These are phyloP conservation scores for Lepidochitona cinerea DNA, from an alignment of 2,888 invertebrate genomes.

Conservation along the genomic window DNA sequence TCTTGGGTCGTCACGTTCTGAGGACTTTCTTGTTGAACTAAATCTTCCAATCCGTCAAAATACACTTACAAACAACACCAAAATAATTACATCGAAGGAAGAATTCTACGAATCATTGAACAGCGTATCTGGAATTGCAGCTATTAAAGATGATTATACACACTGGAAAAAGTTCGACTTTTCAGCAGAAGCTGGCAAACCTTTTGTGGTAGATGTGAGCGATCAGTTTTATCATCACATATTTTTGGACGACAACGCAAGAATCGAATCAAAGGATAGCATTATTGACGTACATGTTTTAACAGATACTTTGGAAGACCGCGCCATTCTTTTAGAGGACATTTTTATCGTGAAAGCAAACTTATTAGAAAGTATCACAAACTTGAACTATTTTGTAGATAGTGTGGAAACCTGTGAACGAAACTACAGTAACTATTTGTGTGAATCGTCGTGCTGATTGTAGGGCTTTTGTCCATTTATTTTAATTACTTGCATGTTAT, in stretches of 20 bases:
- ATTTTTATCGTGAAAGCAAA: not conserved
- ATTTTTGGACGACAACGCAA: not conserved
- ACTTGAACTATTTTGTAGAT: not conserved
- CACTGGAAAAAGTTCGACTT: not conserved
- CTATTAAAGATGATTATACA: not conserved
- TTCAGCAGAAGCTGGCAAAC: not conserved
- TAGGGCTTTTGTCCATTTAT: too few species aligned
- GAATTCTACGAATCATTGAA: too few species aligned
- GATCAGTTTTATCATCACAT: not conserved
- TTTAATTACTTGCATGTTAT: too few species aligned
- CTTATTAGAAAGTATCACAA: not conserved
- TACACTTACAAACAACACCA: too few species aligned
- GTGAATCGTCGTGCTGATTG: too few species aligned
- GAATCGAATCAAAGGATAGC: not conserved
- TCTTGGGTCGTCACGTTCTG: too few species aligned
- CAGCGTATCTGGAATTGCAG: not conserved
- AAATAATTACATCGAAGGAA: too few species aligned
- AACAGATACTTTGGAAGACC: not conserved
- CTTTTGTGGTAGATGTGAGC: not conserved
- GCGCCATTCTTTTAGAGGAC: not conserved
- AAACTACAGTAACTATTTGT: too few species aligned
- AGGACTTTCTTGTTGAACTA: too few species aligned
- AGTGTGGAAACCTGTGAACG: not conserved
- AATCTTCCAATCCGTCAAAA: too few species aligned
- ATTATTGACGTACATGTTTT: not conserved